A percentile compares a stretch with the other conserved stretches of the same genome.
phyloP scores from a whole-genome alignment of 2,113 vertebrate species.

The western clawed frog (Xenopus tropicalis) region DNA sequence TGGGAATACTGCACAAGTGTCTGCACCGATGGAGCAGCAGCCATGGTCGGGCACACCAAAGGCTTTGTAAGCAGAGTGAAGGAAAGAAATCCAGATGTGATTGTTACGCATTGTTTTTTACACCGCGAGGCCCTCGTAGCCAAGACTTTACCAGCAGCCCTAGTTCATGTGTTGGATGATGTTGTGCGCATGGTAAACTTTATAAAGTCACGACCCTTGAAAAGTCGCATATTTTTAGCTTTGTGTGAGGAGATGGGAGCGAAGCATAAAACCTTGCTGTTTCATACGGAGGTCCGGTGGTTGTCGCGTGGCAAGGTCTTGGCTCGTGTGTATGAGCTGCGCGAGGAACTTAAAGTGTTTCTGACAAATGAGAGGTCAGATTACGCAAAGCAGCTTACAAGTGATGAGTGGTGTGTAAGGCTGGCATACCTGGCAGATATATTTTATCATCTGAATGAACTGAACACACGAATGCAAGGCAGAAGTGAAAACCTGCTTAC shows the following conservation, averaged over 20 bases:
- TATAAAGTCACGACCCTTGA: slow-evolving; percentile 8
- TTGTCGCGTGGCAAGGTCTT: slow-evolving; percentile 1
- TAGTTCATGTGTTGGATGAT: slow-evolving; percentile 15
- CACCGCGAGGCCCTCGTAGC: slow-evolving; percentile 4
- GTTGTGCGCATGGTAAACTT: slow-evolving; percentile 18
- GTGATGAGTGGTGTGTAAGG: slow-evolving; percentile 23
- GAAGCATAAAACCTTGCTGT: background rate
- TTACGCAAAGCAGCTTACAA: slow-evolving; percentile 3
- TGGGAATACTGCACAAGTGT: background rate
- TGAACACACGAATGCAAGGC: slow-evolving; percentile 14
- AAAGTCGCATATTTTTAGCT: background rate
- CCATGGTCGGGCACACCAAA: slow-evolving; percentile 4
- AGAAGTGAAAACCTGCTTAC: slow-evolving; percentile 15
- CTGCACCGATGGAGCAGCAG: slow-evolving; percentile 5
- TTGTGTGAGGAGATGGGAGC: slow-evolving; percentile 8
- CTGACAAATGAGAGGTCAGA: slow-evolving; percentile 4
- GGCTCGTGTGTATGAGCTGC: background rate
- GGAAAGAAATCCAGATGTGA: background rate
- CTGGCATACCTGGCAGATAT: slow-evolving; percentile 36
- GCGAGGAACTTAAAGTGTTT: slow-evolving; percentile 8
- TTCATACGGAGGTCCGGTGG: background rate
- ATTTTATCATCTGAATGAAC: slow-evolving; percentile 19
- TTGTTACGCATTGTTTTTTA: slow-evolving; percentile 20
- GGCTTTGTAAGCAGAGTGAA: slow-evolving; percentile 4
- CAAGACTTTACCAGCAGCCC: slow-evolving; percentile 9